Percentiles rank a stretch among this genome's conserved stretches.
Evolutionary conservation across 2,113 vertebrate genomes (phyloP).

Genomic region (Anhinga anhinga): DNA sequence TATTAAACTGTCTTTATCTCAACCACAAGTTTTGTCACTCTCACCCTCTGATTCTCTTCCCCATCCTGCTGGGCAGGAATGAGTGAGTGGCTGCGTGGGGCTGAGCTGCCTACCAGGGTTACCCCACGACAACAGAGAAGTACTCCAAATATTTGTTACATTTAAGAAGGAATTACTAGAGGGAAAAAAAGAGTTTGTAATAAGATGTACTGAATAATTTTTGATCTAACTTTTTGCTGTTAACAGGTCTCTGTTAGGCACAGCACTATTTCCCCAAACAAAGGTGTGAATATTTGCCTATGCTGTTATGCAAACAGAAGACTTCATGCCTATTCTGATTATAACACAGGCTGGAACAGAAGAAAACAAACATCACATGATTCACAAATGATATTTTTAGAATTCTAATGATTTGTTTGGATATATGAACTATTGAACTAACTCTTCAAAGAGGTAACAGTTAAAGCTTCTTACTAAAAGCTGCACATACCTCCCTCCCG

Average conservation of each 20-base stretch:
- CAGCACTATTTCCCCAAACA: neutral
- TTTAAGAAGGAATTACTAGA: neutral
- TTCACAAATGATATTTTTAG: neutral
- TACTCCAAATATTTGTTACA: neutral
- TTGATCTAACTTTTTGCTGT: neutral
- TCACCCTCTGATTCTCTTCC: too few species aligned
- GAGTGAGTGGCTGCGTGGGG: rapidly evolving
- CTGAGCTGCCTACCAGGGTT: neutral
- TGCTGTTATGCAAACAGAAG: neutral
- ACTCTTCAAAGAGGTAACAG: neutral
- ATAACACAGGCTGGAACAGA: neutral
- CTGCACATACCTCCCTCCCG: neutral
- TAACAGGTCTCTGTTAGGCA: neutral
- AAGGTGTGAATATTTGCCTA: slow-evolving; percentile 15
- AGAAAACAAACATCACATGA: neutral
- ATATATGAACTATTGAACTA: neutral
- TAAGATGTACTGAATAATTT: neutral
- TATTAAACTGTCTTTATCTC: neutral
- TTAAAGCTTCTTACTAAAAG: neutral
- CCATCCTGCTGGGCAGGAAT: neutral
- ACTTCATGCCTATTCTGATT: neutral
- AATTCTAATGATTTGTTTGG: neutral
- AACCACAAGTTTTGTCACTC: neutral
- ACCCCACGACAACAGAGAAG: neutral
- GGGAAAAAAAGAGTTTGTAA: neutral